Base-by-base conservation (phyloP, 2,888 invertebrate genomes). In the Isotomurus palustris region DNA sequence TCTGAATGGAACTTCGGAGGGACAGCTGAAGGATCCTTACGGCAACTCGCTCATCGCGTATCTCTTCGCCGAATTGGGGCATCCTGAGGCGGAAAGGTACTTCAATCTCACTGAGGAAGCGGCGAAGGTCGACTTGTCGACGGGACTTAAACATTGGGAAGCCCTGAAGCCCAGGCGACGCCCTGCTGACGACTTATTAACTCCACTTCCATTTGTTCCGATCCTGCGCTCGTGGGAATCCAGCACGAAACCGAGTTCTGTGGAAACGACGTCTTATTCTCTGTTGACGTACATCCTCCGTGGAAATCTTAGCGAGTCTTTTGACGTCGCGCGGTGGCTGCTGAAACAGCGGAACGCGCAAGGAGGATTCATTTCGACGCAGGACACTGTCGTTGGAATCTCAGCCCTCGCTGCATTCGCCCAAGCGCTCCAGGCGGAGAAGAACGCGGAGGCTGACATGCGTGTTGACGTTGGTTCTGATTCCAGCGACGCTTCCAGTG, bases 251-350 rank as follows among this genome's bases (percentile, higher is more conserved):
- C 59, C 66, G 1, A 58, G 58, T 1, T 45, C 66, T 0, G 64
- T 95, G 3, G 89, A 91, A 75, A 89, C 91, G 71, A 93, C 95
- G 0, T 84, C 93, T 0, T 96, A 94, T 75, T 88, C 85, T 0
- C 77, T 96, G 54, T 78, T 92, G 53, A 84, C 88, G 0, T 83
- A 81, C 71, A 72, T 83, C 19, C 72, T 74, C 58, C 74, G 78
- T 56, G 78, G 78, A 60, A 73, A 79, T 41, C 10, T 50, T 32
- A 70, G 70, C 8, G 66, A 67, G n/a, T 66, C 82, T 1, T 74
- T 85, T 25, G 83, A 86, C 1, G 77, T 87, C 35, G 80, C 87
- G 72, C 81, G 82, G 56, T 89, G 88, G 88, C 76, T 89, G 21
- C 78, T 86, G 5, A 78, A 80, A 25, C 86, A 88, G 72, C 78